phyloP scores from a whole-genome alignment of 2,888 invertebrate species.

The Drosophila putrida region DNA sequence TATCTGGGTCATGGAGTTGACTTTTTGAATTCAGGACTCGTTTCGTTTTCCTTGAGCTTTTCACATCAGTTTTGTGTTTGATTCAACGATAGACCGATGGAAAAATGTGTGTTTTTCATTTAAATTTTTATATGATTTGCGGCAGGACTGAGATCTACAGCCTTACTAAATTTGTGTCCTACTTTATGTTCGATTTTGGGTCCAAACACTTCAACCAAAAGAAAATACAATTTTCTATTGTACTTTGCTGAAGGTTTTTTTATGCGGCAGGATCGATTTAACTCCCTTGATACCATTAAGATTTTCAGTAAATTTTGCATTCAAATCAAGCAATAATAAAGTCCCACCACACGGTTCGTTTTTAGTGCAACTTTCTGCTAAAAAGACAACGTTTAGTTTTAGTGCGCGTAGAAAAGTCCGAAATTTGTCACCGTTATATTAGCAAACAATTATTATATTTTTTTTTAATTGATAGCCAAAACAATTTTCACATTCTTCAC shows the following conservation, averaged over 20 bases:
- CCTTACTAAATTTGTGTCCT: background rate
- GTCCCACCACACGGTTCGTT: no score
- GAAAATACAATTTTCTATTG: background rate
- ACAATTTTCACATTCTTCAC: no score
- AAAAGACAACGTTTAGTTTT: no score
- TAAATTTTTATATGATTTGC: conserved; percentile 62
- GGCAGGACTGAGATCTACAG: conserved; percentile 21
- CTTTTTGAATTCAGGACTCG: conserved; percentile 54
- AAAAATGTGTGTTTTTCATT: conserved; percentile 39
- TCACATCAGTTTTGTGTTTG: conserved; percentile 42
- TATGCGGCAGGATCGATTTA: background rate
- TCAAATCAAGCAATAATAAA: background rate
- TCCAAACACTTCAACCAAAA: background rate
- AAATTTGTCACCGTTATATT: no score
- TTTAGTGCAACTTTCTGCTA: no score
- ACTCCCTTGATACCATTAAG: background rate
- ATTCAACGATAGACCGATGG: conserved; percentile 44
- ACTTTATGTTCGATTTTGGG: conserved; percentile 49
- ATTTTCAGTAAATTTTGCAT: background rate
- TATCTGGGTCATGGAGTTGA: conserved; percentile 57
- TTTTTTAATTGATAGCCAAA: no score
- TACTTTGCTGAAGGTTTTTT: background rate
- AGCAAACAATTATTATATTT: no score
- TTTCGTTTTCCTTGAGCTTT: conserved; percentile 32
- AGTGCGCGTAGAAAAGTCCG: no score